Evolutionary conservation across 2,888 invertebrate species (phyloP).

Genomic region (Drosophila flavopinicola): DNA sequence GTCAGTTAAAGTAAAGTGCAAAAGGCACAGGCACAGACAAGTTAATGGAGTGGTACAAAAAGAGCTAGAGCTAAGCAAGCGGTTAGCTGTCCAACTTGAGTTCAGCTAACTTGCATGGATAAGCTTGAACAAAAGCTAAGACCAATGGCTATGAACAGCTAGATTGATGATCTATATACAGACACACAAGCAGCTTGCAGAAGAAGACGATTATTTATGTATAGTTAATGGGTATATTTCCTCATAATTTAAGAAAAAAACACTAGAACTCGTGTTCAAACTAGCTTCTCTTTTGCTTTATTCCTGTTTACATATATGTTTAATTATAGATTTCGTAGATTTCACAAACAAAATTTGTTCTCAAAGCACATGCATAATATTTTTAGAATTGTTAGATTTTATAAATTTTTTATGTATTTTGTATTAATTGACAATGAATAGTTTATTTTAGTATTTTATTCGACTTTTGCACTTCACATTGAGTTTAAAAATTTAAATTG

Average conservation of each 20-base stretch:
- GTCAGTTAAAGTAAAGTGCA: conserved; percentile 69
- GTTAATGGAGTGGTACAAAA: conserved; percentile 72
- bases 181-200: neutral
- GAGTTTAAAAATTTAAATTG: no score
- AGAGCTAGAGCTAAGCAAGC: conserved; percentile 35
- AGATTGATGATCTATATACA: conserved; percentile 12
- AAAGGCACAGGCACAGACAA: conserved; percentile 70
- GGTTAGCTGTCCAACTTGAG: conserved; percentile 33
- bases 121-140: conserved; percentile 30
- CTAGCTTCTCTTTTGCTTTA: neutral
- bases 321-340: conserved; percentile 1
- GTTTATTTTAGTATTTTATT: no score
- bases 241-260: no score
- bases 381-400: no score
- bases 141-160: conserved; percentile 40
- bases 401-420: neutral
- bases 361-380: neutral
- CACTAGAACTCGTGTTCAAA: no score
- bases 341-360: neutral
- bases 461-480: conserved; percentile 1
- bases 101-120: conserved; percentile 49
- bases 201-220: neutral
- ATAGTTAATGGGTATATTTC: no score
- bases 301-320: neutral
- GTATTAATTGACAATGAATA: no score